phyloP scores from a whole-genome alignment of 2,113 vertebrate genomes.

The Eurypyga helias region DNA sequence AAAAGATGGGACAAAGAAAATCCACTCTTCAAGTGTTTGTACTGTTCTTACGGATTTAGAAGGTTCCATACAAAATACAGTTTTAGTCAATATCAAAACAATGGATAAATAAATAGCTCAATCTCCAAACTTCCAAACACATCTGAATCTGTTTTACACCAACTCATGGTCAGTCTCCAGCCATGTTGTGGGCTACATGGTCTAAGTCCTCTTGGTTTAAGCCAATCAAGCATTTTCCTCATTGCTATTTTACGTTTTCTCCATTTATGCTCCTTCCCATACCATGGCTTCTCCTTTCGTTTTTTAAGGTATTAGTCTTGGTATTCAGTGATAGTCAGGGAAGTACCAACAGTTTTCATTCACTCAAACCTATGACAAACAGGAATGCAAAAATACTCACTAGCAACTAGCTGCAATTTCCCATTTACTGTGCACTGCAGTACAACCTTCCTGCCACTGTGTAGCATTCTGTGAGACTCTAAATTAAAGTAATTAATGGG shows the following conservation, averaged over 20 bases:
- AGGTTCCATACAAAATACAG: background rate
- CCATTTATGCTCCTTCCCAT: background rate
- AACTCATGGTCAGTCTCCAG: background rate
- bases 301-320: background rate
- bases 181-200: background rate
- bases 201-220: background rate
- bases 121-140: background rate
- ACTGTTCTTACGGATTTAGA: background rate
- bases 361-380: background rate
- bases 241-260: background rate
- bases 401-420: background rate
- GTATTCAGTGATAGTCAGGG: background rate
- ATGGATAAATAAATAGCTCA: background rate
- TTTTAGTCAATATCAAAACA: background rate
- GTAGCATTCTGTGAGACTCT: background rate
- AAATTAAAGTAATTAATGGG: slow-evolving; percentile 7
- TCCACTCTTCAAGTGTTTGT: background rate
- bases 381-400: background rate
- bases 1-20: background rate
- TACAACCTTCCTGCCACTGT: background rate
- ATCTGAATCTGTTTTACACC: background rate
- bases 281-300: background rate
- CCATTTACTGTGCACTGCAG: background rate
- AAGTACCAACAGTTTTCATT: background rate
- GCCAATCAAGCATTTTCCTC: background rate